Evolutionary conservation across 1,140 invertebrate species (phyloP), one percentile per base, ranked within the genome.

Genomic region (Trachelipus rathkii): DNA sequence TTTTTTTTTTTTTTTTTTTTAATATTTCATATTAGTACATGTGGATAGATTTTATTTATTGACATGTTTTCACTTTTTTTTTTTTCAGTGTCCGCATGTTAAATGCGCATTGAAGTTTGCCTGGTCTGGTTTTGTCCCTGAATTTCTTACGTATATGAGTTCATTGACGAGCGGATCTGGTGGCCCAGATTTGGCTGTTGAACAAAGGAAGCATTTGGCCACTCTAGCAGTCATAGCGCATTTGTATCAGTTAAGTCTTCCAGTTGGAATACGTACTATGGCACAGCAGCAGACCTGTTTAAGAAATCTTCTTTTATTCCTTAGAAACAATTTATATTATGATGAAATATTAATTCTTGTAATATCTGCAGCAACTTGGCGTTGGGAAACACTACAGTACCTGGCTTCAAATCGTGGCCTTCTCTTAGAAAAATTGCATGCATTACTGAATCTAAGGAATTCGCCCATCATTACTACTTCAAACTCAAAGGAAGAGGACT

Each of bases 91-190:
- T 84, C 86, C 88, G 79, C 87, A 91, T 73, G 86, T 91, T 68
- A 91, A 91, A 79, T 88, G 90, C 77, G 89, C 92, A 15, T 86
- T 92, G 21, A 91, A 92, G 84, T 88, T 93, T 82, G 91, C 92
- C 74, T 88, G 89, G 69, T 87, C 89, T 80, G 91, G 92, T 4
- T 88, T 90, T 82, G 89, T 91, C 10, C 87, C 87, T 53, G 90
- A 92, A 79, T 84, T 93, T 53, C 87, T 92, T 74, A 88, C 87
- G 73, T 89, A 88, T 81, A 85, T 91, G 2, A 87, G 87, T 71
- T 82, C 87, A 85, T 77, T 91, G 83, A 83, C 89, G 88, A 80
- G 85, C 83, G 81, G 86, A 84, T 81, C 87, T 86, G 79, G 86
- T 85, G 77, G 87, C 24, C 83, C 82, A 53, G 89, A 92, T 74